Conservation (phyloP, 2,888 invertebrate genomes). For the Odontocolon sp. region DNA sequence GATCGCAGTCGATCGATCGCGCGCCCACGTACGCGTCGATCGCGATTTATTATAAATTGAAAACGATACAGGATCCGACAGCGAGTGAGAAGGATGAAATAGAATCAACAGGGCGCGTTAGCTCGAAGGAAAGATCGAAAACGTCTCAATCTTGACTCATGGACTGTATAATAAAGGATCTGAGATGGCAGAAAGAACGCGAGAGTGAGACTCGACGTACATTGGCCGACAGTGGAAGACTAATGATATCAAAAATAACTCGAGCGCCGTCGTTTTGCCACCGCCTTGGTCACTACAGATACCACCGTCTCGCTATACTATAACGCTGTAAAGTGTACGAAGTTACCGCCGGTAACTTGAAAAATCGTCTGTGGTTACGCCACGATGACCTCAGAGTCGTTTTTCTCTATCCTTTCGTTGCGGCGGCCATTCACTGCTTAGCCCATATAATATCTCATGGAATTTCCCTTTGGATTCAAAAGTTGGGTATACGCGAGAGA, state of each 20-base stretch:
- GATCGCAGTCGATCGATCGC: slow-evolving; percentile 38
- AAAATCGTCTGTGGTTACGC: slow-evolving; percentile 51
- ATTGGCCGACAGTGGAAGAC: slow-evolving; percentile 53
- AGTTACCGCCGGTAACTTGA: slow-evolving; percentile 39
- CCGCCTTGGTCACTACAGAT: slow-evolving; percentile 14
- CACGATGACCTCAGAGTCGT: slow-evolving; percentile 52
- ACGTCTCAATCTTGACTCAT: slow-evolving; percentile 56
- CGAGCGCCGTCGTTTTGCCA: slow-evolving; percentile 43
- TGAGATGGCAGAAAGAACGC: slow-evolving; percentile 6
- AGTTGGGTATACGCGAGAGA: slow-evolving; percentile 12
- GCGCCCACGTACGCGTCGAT: slow-evolving; percentile 48
- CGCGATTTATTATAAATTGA: slow-evolving; percentile 57
- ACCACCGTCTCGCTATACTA: not conserved
- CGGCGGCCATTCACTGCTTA: not conserved
- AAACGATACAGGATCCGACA: slow-evolving; percentile 50
- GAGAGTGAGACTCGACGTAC: slow-evolving; percentile 16
- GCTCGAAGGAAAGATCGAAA: slow-evolving; percentile 34
- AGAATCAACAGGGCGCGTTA: not conserved
- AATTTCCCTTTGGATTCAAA: slow-evolving; percentile 46
- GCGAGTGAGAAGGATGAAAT: slow-evolving; percentile 12
- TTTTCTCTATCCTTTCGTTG: slow-evolving; percentile 36
- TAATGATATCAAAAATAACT: slow-evolving; percentile 60
- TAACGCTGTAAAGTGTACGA: not conserved
- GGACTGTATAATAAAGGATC: slow-evolving; percentile 46
- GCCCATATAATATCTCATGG: slow-evolving; percentile 16